phyloP scores from a whole-genome alignment of 2,797 vertebrate species.

The Luscinia luscinia region DNA sequence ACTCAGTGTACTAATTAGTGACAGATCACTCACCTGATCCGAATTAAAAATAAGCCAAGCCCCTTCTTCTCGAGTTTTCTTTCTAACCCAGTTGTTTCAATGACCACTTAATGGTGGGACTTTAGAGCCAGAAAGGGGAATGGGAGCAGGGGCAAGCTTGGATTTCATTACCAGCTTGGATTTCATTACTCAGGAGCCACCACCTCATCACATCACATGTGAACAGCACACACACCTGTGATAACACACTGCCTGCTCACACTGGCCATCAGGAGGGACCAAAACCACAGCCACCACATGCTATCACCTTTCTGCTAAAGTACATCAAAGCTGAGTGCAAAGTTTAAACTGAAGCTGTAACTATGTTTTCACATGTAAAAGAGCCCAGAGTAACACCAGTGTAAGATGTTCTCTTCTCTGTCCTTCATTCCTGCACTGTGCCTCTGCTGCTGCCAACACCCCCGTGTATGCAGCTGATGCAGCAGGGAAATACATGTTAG shows the following conservation, averaged over 20 bases:
- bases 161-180: neutral
- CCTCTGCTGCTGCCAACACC: neutral
- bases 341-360: neutral
- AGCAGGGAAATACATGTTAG: neutral
- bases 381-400: neutral
- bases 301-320: neutral
- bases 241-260: neutral
- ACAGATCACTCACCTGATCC: neutral
- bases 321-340: neutral
- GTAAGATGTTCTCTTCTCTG: fast-evolving
- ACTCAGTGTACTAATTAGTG: neutral
- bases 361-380: neutral
- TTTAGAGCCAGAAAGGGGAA: neutral
- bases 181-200: neutral
- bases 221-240: neutral
- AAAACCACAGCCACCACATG: neutral
- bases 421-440: neutral
- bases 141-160: fast-evolving
- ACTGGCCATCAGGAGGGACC: neutral
- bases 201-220: neutral
- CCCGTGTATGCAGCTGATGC: neutral
- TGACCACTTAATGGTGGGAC: neutral
- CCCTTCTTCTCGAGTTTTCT: neutral
- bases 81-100: neutral
- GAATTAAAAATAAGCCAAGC: conserved; percentile 12